Conservation (phyloP, 1,140 invertebrate genomes). For the Asbolus verrucosus region DNA sequence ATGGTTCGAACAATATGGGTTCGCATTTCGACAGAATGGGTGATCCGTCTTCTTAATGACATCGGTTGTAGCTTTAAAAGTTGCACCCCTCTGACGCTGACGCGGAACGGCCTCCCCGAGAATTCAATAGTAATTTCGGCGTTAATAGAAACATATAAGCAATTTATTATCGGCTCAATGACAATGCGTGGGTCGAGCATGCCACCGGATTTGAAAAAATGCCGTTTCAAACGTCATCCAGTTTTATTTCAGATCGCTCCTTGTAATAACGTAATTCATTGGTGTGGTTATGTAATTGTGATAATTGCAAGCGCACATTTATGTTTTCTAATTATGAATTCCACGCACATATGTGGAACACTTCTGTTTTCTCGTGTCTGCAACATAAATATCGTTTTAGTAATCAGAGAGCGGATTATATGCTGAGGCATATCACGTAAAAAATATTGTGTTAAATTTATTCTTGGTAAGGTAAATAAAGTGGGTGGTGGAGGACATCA, state of each 20-base stretch:
- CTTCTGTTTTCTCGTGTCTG: too few relatives aligned
- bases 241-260: slow-evolving; percentile 24
- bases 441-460: too few relatives aligned
- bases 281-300: slow-evolving; percentile 25
- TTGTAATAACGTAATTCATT: slow-evolving; percentile 7
- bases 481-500: too few relatives aligned
- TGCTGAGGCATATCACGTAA: too few relatives aligned
- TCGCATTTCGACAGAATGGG: slow-evolving; percentile 46
- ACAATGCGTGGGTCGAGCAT: slow-evolving; percentile 24
- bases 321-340: slow-evolving; percentile 22
- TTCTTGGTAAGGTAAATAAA: too few relatives aligned
- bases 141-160: slow-evolving; percentile 37
- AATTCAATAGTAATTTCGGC: slow-evolving; percentile 21
- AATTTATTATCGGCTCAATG: slow-evolving; percentile 42
- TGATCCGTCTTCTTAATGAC: slow-evolving; percentile 55
- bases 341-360: not conserved
- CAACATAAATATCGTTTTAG: too few relatives aligned
- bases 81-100: slow-evolving; percentile 28
- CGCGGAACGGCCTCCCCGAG: not conserved
- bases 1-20: slow-evolving; percentile 41
- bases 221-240: slow-evolving; percentile 15
- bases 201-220: slow-evolving; percentile 26
- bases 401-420: too few relatives aligned
- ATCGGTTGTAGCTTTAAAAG: slow-evolving; percentile 48
- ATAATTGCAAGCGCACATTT: slow-evolving; percentile 14